Conservation (phyloP, 2,888 invertebrate species). For the Chalcosyrphus nemorum region DNA sequence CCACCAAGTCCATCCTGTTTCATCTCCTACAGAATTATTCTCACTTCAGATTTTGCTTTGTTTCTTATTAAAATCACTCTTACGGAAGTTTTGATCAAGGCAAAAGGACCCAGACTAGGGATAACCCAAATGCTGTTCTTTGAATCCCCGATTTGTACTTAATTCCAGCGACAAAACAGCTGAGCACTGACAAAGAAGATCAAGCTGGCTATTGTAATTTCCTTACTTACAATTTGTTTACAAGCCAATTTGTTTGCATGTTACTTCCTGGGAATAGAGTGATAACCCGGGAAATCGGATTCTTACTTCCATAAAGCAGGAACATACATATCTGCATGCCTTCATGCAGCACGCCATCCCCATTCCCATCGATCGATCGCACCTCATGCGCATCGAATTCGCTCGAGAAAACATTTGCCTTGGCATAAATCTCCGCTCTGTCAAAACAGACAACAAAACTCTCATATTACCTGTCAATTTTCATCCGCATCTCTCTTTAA, state of each 20-base stretch:
- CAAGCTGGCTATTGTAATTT: no score
- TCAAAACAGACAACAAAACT: slow-evolving; percentile 39
- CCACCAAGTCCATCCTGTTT: no score
- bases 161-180: no score
- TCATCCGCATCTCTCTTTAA: slow-evolving; percentile 54
- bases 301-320: background rate
- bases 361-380: slow-evolving; percentile 31
- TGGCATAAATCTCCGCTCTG: slow-evolving; percentile 13
- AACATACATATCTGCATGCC: background rate
- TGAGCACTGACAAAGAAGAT: no score
- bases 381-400: slow-evolving; percentile 41
- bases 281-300: background rate
- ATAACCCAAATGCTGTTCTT: no score
- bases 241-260: background rate
- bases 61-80: no score
- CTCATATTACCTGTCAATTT: slow-evolving; percentile 24
- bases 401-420: slow-evolving; percentile 59
- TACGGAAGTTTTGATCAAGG: no score
- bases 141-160: no score
- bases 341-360: no score
- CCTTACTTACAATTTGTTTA: background rate
- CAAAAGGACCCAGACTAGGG: no score
- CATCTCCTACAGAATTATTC: no score
- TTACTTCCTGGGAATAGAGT: background rate
- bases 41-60: no score